Percentiles rank a stretch among this genome's conserved stretches.
These are phyloP conservation scores for Labeo catla DNA, from an alignment of 2,113 vertebrate species.

Conservation along the genomic window DNA sequence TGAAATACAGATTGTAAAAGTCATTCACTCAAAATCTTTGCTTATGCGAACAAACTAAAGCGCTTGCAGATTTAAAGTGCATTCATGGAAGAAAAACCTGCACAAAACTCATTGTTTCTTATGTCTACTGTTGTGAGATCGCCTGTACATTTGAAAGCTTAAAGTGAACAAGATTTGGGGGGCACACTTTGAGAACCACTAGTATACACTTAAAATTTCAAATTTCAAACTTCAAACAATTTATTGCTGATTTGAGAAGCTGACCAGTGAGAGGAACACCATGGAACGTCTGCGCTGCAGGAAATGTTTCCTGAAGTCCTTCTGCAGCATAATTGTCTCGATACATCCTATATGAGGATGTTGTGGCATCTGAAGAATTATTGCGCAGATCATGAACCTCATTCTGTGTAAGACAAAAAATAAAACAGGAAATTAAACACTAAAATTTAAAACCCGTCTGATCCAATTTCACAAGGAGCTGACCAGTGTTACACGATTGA, in stretches of 20 bases:
- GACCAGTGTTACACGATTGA: too few relatives aligned
- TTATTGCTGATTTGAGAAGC: background rate
- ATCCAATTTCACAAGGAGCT: background rate
- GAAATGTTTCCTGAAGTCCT: conserved; percentile 82
- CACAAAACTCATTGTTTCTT: background rate
- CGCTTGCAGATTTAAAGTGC: too few relatives aligned
- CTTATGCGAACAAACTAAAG: too few relatives aligned
- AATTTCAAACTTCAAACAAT: background rate
- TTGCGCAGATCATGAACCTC: conserved; percentile 94
- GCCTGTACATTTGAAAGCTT: background rate
- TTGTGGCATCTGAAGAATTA: conserved; percentile 76
- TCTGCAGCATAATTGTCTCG: conserved; percentile 85
- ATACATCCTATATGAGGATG: conserved; percentile 84
- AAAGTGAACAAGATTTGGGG: background rate
- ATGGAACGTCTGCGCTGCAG: conserved; percentile 86
- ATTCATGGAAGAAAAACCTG: background rate
- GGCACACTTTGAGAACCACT: background rate
- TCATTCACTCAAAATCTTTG: too few relatives aligned
- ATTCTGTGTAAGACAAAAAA: conserved; percentile 77
- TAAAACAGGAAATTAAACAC: background rate
- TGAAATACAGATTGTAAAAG: too few relatives aligned
- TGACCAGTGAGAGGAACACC: conserved; percentile 90
- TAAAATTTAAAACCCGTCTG: background rate
- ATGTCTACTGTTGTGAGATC: background rate
- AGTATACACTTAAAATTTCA: background rate